These are phyloP conservation scores for Incurvaria masculella DNA, from an alignment of 2,888 invertebrate species.

Conservation along the genomic window DNA sequence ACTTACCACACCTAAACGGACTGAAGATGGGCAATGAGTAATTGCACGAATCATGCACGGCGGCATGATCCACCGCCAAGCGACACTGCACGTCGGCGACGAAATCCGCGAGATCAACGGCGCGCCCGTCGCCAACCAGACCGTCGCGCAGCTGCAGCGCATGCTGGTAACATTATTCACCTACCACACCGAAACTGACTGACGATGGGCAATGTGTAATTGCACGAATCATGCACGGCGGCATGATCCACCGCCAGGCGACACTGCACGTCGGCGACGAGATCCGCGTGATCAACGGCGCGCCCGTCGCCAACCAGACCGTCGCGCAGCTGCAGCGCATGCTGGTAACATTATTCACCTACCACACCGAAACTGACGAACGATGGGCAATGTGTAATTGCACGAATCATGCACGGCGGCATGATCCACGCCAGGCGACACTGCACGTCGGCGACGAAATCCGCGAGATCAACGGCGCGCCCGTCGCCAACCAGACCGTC, in stretches of 20 bases:
- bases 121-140: constrained; percentile 93
- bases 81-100: constrained; percentile 97
- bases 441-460: constrained; percentile 99
- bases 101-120: constrained; percentile 99
- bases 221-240: constrained; percentile 98
- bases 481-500: constrained; percentile 96
- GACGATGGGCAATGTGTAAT: constrained; percentile 98
- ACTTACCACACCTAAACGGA: constrained; percentile 70
- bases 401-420: constrained; percentile 98
- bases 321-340: constrained; percentile 97
- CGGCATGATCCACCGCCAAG: constrained; percentile 98
- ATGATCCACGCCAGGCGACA: constrained; percentile 99
- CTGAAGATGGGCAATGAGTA: constrained; percentile 96
- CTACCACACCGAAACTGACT: constrained; percentile 87
- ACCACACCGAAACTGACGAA: constrained; percentile 87
- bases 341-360: constrained; percentile 66
- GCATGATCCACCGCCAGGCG: constrained; percentile 98
- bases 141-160: constrained; percentile 94
- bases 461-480: constrained; percentile 96
- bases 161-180: constrained; percentile 96
- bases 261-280: constrained; percentile 99
- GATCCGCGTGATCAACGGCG: constrained; percentile 98
- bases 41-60: constrained; percentile 99
- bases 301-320: constrained; percentile 94
- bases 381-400: constrained; percentile 96